Base-by-base conservation (phyloP, 2,113 vertebrate genomes). In the Leucopsar rothschildi region DNA sequence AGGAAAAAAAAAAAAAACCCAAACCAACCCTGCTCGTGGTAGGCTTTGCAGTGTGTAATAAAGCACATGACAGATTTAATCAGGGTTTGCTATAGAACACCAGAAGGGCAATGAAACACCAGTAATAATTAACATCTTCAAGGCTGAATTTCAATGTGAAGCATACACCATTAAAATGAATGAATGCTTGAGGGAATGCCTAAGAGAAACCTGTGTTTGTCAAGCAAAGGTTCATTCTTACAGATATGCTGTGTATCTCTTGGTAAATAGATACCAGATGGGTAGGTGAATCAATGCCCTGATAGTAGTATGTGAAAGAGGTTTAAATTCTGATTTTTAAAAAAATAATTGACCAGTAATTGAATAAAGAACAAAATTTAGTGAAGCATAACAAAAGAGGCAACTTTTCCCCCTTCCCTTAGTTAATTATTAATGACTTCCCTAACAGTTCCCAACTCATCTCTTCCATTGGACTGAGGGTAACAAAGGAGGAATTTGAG, bases 51-150 rank as follows among this genome's bases (percentile, higher is more conserved):
- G 33, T 66, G 11, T 39, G 10, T 77, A 56, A 35, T 82, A 66
- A 83, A 77, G 33, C 68, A 73, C 6, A 1, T 57, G 35, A 35
- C 17, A 29, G 25, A 61, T 53, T 83, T 92, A 29, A 23, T 86
- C 27, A 65, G 20, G 28, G 23, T 57, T 87, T 39, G 22, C 42
- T 61, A 49, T 27, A 21, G 40, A 66, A 39, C 39, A 64, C 33
- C 57, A 55, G 29, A 63, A 88, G 72, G 66, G 42, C 95, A 94
- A 15, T 70, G 33, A 63, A 86, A 81, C 64, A 70, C 76, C 39
- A 40, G 20, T 78, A 93, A 84, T 87, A 90, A 90, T 90, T 81
- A 94, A 77, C 2, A 4, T 86, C 71, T 95, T 88, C 66, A 81
- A 42, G 70, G 76, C 64, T 78, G 47, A 88, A 78, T 90, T 85